Evolutionary conservation across 2,113 vertebrate genomes (phyloP), one percentile per base, ranked within the genome.

Genomic region (Gyps fulvus): DNA sequence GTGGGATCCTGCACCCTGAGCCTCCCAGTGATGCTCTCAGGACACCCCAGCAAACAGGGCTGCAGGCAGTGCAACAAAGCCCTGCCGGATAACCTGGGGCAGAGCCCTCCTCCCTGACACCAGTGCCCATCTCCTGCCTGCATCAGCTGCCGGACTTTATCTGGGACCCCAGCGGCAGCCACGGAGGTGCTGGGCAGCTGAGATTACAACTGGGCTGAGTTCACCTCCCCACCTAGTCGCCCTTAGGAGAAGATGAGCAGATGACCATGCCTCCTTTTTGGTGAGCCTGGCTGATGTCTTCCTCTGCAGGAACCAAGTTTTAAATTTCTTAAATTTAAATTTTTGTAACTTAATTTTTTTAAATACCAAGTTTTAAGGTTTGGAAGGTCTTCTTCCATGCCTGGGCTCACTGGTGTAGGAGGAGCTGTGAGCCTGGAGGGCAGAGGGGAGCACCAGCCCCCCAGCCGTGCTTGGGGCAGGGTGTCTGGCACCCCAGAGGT

Each of bases 381-480:
- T 5, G 5, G 43, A 38, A 34, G 32, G 22, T 20, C 42, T 34
- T 13, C 54, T 62, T 9, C 43, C 1, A 0, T 26, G 52, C 27
- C 42, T 32, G 62, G 63, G 34, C 40, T 73, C 1, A 0, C 67
- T 71, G 71, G 25, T 34, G 43, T 18, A 32, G 54, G 22, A 59
- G 49, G 22, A 66, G 22, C 47, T 22, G 10, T 0, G 1, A 63
- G 13, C n/a, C 17, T 62, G 57, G 14, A 61, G 63, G 71, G 3
- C 27, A 49, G n/a, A 3, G 6, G 6, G 31, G 11, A 4, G 7
- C 31, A 27, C 5, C 66, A 83, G 20, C 49, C 11, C 42, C 40
- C 29, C 16, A 19, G 61, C 32, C 0, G 0, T 45, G 57, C 49
- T 79, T 0, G 0, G 61, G 40, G 22, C 36, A 83, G 42, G 32